Percentiles rank a stretch among this genome's conserved stretches.
phyloP scores from a whole-genome alignment of 2,113 vertebrate species.

The Fregata magnificens region DNA sequence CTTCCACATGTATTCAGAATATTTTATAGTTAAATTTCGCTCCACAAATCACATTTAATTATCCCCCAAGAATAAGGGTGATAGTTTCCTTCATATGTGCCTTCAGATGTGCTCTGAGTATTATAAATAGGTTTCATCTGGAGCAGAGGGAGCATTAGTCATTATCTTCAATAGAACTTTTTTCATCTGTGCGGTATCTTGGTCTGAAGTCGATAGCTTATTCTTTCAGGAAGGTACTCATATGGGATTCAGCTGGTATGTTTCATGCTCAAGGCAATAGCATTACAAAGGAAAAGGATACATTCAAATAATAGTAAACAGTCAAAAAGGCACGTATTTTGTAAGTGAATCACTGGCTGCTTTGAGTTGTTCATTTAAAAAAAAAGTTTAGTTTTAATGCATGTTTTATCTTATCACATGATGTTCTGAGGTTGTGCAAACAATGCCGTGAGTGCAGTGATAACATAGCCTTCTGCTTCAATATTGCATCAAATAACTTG shows the following conservation, averaged over 20 bases:
- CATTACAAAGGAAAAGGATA: slow-evolving; percentile 19
- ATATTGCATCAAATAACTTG: not conserved
- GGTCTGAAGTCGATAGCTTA: not conserved
- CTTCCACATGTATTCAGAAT: not conserved
- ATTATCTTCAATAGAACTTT: slow-evolving; percentile 4
- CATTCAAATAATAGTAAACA: not conserved
- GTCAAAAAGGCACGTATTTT: slow-evolving; percentile 16
- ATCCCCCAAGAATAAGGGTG: not conserved
- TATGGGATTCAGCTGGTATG: slow-evolving; percentile 41
- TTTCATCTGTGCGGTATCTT: slow-evolving; percentile 34
- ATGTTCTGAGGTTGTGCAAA: not conserved
- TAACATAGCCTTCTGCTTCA: not conserved
- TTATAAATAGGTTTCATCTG: slow-evolving; percentile 19
- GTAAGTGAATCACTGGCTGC: not conserved
- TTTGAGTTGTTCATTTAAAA: not conserved
- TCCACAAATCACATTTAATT: not conserved
- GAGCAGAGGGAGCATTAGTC: not conserved
- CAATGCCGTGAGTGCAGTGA: not conserved
- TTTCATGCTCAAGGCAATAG: slow-evolving; percentile 11
- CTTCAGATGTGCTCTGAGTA: not conserved
- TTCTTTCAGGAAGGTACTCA: slow-evolving; percentile 27
- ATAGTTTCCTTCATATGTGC: not conserved
- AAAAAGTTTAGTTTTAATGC: not conserved
- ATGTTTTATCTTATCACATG: not conserved
- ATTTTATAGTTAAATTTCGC: not conserved